Evolutionary conservation across 2,888 invertebrate genomes (phyloP).

Genomic region (Eilema depressum): DNA sequence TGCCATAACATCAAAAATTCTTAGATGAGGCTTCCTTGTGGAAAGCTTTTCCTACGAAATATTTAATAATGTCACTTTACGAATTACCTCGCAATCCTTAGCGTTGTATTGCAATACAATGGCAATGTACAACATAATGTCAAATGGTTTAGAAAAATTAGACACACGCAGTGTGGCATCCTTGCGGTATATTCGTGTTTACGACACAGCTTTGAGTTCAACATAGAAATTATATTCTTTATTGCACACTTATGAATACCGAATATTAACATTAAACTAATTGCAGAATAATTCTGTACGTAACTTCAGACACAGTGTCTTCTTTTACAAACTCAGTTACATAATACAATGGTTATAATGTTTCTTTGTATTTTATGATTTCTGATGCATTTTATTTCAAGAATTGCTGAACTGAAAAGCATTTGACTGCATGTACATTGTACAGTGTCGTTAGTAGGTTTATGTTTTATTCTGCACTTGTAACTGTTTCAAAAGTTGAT

Average conservation of each 20-base stretch:
- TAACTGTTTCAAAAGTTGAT: too few species aligned
- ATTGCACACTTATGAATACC: background rate
- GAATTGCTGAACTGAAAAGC: background rate
- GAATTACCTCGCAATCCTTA: constrained; percentile 34
- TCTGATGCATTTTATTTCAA: background rate
- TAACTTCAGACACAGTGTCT: constrained; percentile 3
- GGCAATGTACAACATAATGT: constrained; percentile 37
- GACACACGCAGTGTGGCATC: constrained; percentile 15
- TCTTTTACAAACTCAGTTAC: constrained; percentile 21
- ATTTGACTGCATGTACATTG: too few species aligned
- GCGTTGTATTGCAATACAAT: constrained; percentile 40
- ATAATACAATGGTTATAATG: background rate
- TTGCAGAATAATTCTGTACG: constrained; percentile 9
- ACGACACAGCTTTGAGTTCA: constrained; percentile 10
- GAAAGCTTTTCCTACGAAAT: constrained; percentile 20
- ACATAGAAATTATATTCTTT: background rate
- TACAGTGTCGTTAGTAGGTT: too few species aligned
- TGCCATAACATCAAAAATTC: too few species aligned
- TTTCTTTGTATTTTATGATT: background rate
- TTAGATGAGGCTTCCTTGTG: background rate
- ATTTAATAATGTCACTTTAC: constrained; percentile 36
- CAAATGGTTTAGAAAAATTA: constrained; percentile 34
- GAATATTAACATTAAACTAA: background rate
- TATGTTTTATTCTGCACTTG: too few species aligned
- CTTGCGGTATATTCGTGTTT: constrained; percentile 7